Percentiles rank a stretch among this genome's conserved stretches.
Conservation (phyloP, 2,797 vertebrate species). For the Sebastes oblongus region DNA sequence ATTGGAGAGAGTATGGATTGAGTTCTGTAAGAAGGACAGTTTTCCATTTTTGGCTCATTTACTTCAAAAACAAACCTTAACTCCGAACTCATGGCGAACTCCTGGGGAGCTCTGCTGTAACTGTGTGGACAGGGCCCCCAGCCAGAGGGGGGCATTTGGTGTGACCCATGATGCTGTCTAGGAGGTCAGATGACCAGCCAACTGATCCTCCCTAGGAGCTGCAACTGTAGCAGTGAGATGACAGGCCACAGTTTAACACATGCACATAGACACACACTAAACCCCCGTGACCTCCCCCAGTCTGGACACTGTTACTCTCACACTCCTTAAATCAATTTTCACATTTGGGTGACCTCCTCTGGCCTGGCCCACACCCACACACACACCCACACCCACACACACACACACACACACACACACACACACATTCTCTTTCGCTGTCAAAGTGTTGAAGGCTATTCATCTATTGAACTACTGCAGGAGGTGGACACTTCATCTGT, state of each 20-base stretch:
- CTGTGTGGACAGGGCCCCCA: background rate
- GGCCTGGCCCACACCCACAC: conserved; percentile 12
- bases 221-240: conserved; percentile 72
- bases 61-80: background rate
- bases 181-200: conserved; percentile 59
- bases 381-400: background rate
- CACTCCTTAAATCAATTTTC: conserved; percentile 41
- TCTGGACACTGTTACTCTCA: conserved; percentile 53
- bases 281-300: conserved; percentile 39
- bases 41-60: background rate
- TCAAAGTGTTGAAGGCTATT: conserved; percentile 32
- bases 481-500: conserved; percentile 50
- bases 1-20: background rate
- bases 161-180: conserved; percentile 47
- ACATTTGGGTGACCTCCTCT: conserved; percentile 48
- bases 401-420: background rate
- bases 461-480: conserved; percentile 47
- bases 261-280: conserved; percentile 19
- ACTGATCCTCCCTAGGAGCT: conserved; percentile 72
- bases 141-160: conserved; percentile 14
- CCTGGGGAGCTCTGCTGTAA: background rate
- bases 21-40: no score
- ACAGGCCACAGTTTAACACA: conserved; percentile 61
- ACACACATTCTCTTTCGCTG: background rate
- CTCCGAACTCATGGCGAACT: background rate